phyloP scores from a whole-genome alignment of 2,888 invertebrate genomes.

The Lepidochitona cinerea region DNA sequence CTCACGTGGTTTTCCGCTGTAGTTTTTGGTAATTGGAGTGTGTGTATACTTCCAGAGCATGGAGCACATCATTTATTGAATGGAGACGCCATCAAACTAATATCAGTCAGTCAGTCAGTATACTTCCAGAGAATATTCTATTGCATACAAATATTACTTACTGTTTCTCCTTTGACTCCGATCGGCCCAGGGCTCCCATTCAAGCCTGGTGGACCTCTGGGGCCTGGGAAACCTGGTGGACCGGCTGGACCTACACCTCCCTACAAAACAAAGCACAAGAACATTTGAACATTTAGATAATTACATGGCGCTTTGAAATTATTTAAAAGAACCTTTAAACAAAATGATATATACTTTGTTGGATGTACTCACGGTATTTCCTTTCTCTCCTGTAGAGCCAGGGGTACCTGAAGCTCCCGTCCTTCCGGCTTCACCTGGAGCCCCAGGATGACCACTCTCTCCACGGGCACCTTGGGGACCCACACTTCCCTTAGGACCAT shows the following conservation, averaged over 20 bases:
- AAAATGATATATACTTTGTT: background rate
- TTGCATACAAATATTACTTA: too few relatives aligned
- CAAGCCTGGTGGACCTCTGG: constrained; percentile 54
- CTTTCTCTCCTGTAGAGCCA: constrained; percentile 58
- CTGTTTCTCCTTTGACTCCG: constrained; percentile 51
- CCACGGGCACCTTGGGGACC: constrained; percentile 59
- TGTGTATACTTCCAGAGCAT: too few relatives aligned
- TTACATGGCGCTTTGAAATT: too few relatives aligned
- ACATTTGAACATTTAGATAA: too few relatives aligned
- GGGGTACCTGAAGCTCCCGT: constrained; percentile 50
- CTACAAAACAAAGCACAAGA: too few relatives aligned
- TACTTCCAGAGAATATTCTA: too few relatives aligned
- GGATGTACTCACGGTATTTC: constrained; percentile 42
- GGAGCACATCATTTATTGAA: too few relatives aligned
- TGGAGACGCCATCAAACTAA: too few relatives aligned
- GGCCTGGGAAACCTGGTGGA: constrained; percentile 53
- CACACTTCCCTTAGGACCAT: constrained; percentile 46
- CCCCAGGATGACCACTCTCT: constrained; percentile 52
- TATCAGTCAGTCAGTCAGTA: too few relatives aligned
- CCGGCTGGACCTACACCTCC: constrained; percentile 43
- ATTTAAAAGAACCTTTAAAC: background rate
- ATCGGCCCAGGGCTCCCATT: constrained; percentile 45
- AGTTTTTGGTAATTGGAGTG: too few relatives aligned
- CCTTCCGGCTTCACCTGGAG: constrained; percentile 46
- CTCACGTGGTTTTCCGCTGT: too few relatives aligned